Conservation (phyloP, 2,888 invertebrate genomes). For the Desoria tigrina region DNA sequence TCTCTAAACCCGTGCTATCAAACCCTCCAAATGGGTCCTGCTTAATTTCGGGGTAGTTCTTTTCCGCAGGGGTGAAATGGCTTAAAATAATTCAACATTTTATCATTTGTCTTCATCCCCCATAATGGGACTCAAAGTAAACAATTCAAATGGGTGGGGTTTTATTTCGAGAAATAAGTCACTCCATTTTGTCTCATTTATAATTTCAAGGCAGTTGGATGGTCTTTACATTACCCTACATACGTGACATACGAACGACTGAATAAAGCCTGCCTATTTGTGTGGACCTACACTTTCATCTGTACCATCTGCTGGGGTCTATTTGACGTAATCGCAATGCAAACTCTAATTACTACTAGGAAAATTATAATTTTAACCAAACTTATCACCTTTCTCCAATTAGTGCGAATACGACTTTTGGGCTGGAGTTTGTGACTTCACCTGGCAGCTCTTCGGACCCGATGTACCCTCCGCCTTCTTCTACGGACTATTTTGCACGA, state of each 20-base stretch:
- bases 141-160: too few relatives aligned
- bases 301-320: slow-evolving; percentile 11
- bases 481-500: slow-evolving; percentile 23
- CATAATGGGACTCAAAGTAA: too few relatives aligned
- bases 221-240: slow-evolving; percentile 32
- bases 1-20: too few relatives aligned
- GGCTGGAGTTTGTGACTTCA: slow-evolving; percentile 35
- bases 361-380: too few relatives aligned
- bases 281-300: slow-evolving; percentile 18
- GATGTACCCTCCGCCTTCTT: slow-evolving; percentile 17
- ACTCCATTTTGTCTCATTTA: background rate
- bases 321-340: background rate
- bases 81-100: too few relatives aligned
- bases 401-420: slow-evolving; percentile 27
- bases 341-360: too few relatives aligned
- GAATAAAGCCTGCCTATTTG: background rate
- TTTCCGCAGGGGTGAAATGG: too few relatives aligned
- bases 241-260: slow-evolving; percentile 26
- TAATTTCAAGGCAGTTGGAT: slow-evolving; percentile 29
- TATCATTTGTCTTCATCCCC: too few relatives aligned
- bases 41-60: too few relatives aligned
- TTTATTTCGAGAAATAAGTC: too few relatives aligned
- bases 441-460: slow-evolving; percentile 21
- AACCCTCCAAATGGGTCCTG: too few relatives aligned
- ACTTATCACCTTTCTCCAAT: too few relatives aligned